Percentiles rank a stretch among this genome's conserved stretches.
These are phyloP conservation scores for Pogonophryne albipinna DNA, from an alignment of 2,797 vertebrate species.

Conservation along the genomic window DNA sequence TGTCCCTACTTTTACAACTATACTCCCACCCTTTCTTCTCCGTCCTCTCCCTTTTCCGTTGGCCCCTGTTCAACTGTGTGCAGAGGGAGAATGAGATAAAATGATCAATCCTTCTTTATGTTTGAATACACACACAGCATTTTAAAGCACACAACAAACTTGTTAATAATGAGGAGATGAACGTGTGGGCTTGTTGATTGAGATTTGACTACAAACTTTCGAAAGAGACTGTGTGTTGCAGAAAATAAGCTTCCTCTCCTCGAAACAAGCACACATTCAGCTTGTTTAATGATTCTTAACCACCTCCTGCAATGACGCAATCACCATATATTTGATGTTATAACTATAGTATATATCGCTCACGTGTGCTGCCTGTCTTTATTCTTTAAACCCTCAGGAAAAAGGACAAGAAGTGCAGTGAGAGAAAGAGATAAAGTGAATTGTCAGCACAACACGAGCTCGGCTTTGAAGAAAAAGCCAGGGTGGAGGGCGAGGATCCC, in stretches of 20 bases:
- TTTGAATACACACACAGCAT: too few species aligned
- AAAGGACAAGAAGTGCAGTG: conserved; percentile 43
- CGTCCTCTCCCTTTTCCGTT: conserved; percentile 31
- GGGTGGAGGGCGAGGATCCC: conserved; percentile 62
- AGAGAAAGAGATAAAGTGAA: conserved; percentile 59
- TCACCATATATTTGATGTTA: too few species aligned
- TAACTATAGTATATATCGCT: too few species aligned
- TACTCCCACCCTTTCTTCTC: conserved; percentile 31
- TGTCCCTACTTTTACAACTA: conserved; percentile 47
- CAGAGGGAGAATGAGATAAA: conserved; percentile 45
- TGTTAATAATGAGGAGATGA: too few species aligned
- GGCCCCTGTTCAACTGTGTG: conserved; percentile 64
- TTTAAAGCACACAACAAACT: too few species aligned
- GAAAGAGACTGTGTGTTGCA: not conserved
- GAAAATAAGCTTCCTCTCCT: not conserved
- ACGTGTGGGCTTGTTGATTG: too few species aligned
- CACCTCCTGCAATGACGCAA: too few species aligned
- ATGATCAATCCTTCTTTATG: conserved; percentile 13
- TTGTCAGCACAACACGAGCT: conserved; percentile 69
- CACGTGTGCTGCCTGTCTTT: not conserved
- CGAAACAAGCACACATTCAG: not conserved
- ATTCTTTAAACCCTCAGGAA: conserved; percentile 35
- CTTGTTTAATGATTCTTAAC: not conserved
- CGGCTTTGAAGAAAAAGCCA: conserved; percentile 60
- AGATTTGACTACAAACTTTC: too few species aligned